These are phyloP conservation scores for Garrulus glandarius DNA, from an alignment of 2,797 vertebrate genomes.

Conservation along the genomic window DNA sequence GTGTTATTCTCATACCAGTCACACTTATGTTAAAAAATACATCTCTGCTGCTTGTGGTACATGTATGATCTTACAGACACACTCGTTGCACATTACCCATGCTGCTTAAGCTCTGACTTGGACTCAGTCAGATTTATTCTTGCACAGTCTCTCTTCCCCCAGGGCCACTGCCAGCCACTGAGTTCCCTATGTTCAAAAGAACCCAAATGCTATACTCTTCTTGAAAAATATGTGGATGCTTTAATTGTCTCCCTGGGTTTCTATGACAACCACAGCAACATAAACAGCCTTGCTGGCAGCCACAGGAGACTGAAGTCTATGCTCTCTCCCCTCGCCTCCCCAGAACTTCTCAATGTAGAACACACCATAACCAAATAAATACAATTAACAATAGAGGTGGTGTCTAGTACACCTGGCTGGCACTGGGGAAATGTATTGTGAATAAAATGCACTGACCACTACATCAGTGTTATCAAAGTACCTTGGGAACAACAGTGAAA, in stretches of 20 bases:
- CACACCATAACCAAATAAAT: not conserved
- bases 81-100: accelerated
- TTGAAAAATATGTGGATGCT: constrained; percentile 34
- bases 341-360: not conserved
- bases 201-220: not conserved
- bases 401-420: not conserved
- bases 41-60: not conserved
- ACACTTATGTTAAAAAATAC: not conserved
- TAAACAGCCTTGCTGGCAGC: constrained; percentile 49
- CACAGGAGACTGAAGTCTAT: constrained; percentile 26
- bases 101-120: not conserved
- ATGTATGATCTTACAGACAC: not conserved
- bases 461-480: not conserved
- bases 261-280: constrained; percentile 55
- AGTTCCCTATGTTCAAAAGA: not conserved
- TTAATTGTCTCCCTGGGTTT: constrained; percentile 48
- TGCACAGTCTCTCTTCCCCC: accelerated
- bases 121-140: not conserved
- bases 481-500: not conserved
- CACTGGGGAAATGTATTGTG: not conserved
- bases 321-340: not conserved
- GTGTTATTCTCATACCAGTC: not conserved
- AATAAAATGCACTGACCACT: not conserved
- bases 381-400: not conserved
- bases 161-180: not conserved